phyloP scores from a whole-genome alignment of 2,888 invertebrate genomes.

The Lydus trimaculatus region DNA sequence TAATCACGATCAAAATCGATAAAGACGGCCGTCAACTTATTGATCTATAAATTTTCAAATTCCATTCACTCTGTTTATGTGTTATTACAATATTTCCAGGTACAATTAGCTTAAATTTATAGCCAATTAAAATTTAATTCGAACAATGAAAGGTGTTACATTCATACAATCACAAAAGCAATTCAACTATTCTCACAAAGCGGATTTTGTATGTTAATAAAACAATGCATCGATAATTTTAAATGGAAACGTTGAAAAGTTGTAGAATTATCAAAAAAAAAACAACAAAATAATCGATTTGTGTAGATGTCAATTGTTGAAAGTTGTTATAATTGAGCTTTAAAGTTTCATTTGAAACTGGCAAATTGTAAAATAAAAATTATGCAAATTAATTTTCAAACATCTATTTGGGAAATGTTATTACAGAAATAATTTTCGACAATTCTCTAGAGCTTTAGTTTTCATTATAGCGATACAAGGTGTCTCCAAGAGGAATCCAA shows the following conservation, averaged over 20 bases:
- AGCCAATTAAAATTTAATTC: slow-evolving; percentile 41
- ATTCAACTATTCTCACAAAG: slow-evolving; percentile 13
- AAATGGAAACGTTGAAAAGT: slow-evolving; percentile 14
- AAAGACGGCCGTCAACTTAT: slow-evolving; percentile 30
- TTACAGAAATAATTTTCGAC: slow-evolving; percentile 37
- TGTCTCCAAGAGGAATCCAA: slow-evolving; percentile 44
- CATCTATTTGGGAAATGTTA: neutral
- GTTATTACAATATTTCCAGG: slow-evolving; percentile 40
- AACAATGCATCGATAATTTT: neutral
- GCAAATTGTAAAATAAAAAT: neutral
- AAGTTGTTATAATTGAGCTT: slow-evolving; percentile 30
- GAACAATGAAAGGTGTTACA: slow-evolving; percentile 34
- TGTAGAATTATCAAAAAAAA: neutral
- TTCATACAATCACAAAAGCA: slow-evolving; percentile 27
- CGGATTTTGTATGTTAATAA: neutral
- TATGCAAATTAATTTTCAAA: slow-evolving; percentile 9
- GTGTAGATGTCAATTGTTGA: neutral
- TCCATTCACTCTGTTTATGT: slow-evolving; percentile 33
- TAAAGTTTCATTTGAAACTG: slow-evolving; percentile 19
- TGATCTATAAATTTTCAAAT: slow-evolving; percentile 36
- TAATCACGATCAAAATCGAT: neutral
- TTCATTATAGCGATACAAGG: slow-evolving; percentile 44
- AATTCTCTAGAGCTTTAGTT: slow-evolving; percentile 37
- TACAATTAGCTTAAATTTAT: slow-evolving; percentile 38
- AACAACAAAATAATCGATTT: neutral